Percentiles rank a stretch among this genome's conserved stretches.
Conservation (phyloP, 2,888 invertebrate genomes). For the Diogma glabrata region DNA sequence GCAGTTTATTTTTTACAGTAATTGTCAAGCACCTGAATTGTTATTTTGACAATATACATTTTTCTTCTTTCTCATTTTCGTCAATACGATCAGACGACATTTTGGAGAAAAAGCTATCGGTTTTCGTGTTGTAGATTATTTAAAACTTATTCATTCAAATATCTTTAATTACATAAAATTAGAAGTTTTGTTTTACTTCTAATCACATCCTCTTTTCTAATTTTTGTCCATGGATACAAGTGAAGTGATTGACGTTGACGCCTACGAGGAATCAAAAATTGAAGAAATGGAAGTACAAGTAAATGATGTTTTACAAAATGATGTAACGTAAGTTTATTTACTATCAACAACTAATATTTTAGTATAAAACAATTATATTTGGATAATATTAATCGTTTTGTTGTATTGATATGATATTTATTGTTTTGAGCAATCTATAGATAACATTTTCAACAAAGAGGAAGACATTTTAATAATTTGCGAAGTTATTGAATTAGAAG, state of each 20-base stretch:
- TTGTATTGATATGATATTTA: too few relatives aligned
- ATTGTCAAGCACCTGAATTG: too few relatives aligned
- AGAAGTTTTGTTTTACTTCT: not conserved
- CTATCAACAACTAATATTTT: not conserved
- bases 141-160: conserved; percentile 1
- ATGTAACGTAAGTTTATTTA: conserved; percentile 7
- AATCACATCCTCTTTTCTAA: not conserved
- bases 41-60: too few relatives aligned
- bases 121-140: not conserved
- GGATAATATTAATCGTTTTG: too few relatives aligned
- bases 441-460: too few relatives aligned
- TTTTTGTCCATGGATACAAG: not conserved
- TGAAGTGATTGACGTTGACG: conserved; percentile 7
- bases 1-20: too few relatives aligned
- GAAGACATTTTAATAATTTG: not conserved
- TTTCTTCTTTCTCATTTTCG: too few relatives aligned
- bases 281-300: conserved; percentile 5
- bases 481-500: not conserved
- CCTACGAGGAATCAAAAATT: not conserved
- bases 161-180: not conserved
- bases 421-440: too few relatives aligned
- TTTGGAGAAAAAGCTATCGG: conserved; percentile 1
- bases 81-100: too few relatives aligned
- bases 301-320: conserved; percentile 1
- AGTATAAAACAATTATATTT: not conserved